Base-by-base conservation (phyloP, 2,797 vertebrate species). In the Staurois parvus region DNA sequence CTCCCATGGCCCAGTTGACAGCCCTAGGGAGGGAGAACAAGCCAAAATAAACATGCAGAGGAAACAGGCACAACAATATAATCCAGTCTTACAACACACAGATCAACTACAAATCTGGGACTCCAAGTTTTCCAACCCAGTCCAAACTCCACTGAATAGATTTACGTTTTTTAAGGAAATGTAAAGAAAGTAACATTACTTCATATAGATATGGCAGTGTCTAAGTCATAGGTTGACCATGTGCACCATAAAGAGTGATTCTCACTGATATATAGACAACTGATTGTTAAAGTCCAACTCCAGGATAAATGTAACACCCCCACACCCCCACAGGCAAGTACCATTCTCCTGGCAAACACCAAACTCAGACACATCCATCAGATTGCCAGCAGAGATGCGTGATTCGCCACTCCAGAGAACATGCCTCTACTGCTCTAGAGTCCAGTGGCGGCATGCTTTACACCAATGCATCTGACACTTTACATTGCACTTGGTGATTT, bases 21-120 rank as follows among this genome's bases (percentile, higher is more conserved):
- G 81, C 85, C 85, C 45, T 28, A 67, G 85, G 76, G 70, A 79
- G 30, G n/a, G 62, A 69, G 21, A 42, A 79, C 24, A 21, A 69
- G 76, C 81, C 81, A 84, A 87, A 42, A 70, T 52, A 87, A 87
- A 84, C 76, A 87, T 69, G 62, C 15, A 32, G 62, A 87, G 70
- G 81, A 87, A 87, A 69, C 67, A 62, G 48, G 28, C 19, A 72
- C 9, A 70, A 30, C 30, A 67, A 73, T 78, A 79, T 40, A 87
- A 77, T 56, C 68, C 75, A 68, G 26, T 11, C 28, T 45, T 32
- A 30, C 66, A 28, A 75, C 62, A 52, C 30, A 59, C 11, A 40
- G 81, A 66, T 72, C 78, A 56, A 48, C 78, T n/a, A 32, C 29
- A 52, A 72, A 48, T 48, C 40, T 45, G 62, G 28, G 32, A 30